Base-by-base conservation (phyloP, 2,888 invertebrate species). In the Heliconius cydno region DNA sequence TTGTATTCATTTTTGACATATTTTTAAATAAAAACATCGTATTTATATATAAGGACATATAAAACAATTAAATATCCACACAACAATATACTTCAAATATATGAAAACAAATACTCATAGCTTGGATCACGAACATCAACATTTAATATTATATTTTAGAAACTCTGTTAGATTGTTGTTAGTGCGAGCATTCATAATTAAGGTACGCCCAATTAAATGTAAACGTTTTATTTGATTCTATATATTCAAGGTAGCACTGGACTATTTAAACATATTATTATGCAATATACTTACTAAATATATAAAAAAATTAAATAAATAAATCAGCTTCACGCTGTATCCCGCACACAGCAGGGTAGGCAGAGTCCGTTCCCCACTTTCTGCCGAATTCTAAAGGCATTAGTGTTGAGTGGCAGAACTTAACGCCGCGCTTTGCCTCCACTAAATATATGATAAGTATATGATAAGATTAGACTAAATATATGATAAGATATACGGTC, bases 141-240 rank as follows among this genome's bases (percentile, higher is more conserved):
- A 52, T 73, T 52, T 30, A 57, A 57, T 34, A 34, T 57, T n/a
- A n/a, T 73, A 57, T 72, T 73, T 73, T 73, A 72, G 68, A 68
- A 68, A 68, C 68, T 68, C 38, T 68, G 68, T 41, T 68, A 68
- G 38, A n/a, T 38, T 68, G 34, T 38, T 38, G 6, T 68, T 38
- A 68, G 34, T 67, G 22, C 68, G 68, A 38, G 68, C 22, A 68
- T 68, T 46, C 46, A 15, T 68, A 68, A 68, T 68, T 68, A 38
- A 68, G 25, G 6, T 68, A 68, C 68, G 68, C n/a, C n/a, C 68
- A 68, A 60, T 73, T 73, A 57, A 34, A 30, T n/a, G 6, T 73
- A 73, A 73, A 73, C 34, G 57, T 30, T 73, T 30, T 52, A 34
- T 60, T 52, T 57, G 9, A 57, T 10, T 28, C 71, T 72, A 72